Base-by-base conservation (phyloP, 2,888 invertebrate species). In the Epistrophe grossulariae region DNA sequence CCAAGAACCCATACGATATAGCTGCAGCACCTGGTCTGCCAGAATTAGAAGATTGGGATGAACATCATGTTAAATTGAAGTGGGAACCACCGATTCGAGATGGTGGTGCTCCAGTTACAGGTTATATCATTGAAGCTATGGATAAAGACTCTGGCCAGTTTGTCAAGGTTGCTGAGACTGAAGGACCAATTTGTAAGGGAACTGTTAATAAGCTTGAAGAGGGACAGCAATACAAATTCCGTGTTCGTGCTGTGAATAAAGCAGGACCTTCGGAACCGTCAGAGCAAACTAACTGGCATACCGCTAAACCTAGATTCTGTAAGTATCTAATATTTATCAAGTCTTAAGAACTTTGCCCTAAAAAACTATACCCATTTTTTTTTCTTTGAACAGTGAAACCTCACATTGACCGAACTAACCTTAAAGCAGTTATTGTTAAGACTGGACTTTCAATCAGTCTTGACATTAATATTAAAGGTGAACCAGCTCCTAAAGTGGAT, bases 1-100 rank as follows among this genome's bases (percentile, higher is more conserved):
- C 99, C 73, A 99, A 99, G 94, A 99, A 99, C 95, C 99, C 99
- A 24, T 99, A 96, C 93, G 99, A 98, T 92, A 94, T 96, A 70
- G 96, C 98, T 10, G 96, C 97, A 0, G 95, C 97, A 2, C 98
- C 98, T 79, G 98, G 98, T n/a, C 93, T 98, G 48, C 98, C 98
- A 1, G 97, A 98, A 92, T 96, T 98, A 72, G 95, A 96, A 88
- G 98, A 98, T 93, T 98, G 97, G 96, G 97, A 97, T 90, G 98
- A 98, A 92, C 97, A 97, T 91, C 97, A 96, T 88, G 98, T 97
- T 0, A 97, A 98, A 92, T 94, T 98, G 0, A 97, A 97, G 91
- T 98, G 98, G 98, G 97, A 97, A 89, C 96, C 96, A 15, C 98
- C 98, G 0, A 96, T 97, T 62, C 95, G 97, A 89, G 98, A 98